phyloP scores from a whole-genome alignment of 2,113 vertebrate species.

The Nematolebias whitei region DNA sequence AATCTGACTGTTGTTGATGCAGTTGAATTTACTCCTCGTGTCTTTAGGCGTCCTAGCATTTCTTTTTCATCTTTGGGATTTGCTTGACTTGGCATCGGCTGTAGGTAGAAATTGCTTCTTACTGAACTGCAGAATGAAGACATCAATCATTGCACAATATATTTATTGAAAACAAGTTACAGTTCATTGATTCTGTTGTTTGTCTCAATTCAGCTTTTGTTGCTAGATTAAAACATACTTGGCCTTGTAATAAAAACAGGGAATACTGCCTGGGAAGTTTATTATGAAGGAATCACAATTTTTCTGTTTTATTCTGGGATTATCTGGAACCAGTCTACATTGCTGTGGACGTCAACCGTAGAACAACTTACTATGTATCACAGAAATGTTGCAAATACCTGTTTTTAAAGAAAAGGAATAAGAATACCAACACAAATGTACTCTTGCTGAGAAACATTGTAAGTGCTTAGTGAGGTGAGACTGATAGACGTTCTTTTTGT shows the following conservation, averaged over 20 bases:
- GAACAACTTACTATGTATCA: constrained; percentile 39
- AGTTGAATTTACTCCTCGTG: constrained; percentile 46
- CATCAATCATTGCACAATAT: constrained; percentile 11
- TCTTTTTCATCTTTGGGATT: constrained; percentile 24
- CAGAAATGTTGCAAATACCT: neutral
- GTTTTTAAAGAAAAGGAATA: constrained; percentile 24
- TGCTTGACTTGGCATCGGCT: constrained; percentile 56
- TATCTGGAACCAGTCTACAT: neutral
- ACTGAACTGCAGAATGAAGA: constrained; percentile 36
- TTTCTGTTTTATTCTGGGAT: constrained; percentile 3
- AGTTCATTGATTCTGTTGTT: constrained; percentile 48
- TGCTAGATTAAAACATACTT: constrained; percentile 23
- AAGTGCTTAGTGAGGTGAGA: constrained; percentile 28
- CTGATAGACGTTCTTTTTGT: too few relatives aligned
- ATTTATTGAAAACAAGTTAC: constrained; percentile 28
- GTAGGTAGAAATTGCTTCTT: constrained; percentile 50
- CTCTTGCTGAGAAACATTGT: constrained; percentile 53
- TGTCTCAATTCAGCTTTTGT: constrained; percentile 8
- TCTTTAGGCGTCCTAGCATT: constrained; percentile 8
- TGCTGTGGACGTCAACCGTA: constrained; percentile 27
- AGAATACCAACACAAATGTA: constrained; percentile 28
- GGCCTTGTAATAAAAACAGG: constrained; percentile 14
- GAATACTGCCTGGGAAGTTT: constrained; percentile 30
- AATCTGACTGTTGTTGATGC: constrained; percentile 50
- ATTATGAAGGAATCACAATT: constrained; percentile 17